A percentile compares a stretch with the other conserved stretches of the same genome.
phyloP scores from a whole-genome alignment of 2,888 invertebrate genomes.

The Drosophila tanythrix region DNA sequence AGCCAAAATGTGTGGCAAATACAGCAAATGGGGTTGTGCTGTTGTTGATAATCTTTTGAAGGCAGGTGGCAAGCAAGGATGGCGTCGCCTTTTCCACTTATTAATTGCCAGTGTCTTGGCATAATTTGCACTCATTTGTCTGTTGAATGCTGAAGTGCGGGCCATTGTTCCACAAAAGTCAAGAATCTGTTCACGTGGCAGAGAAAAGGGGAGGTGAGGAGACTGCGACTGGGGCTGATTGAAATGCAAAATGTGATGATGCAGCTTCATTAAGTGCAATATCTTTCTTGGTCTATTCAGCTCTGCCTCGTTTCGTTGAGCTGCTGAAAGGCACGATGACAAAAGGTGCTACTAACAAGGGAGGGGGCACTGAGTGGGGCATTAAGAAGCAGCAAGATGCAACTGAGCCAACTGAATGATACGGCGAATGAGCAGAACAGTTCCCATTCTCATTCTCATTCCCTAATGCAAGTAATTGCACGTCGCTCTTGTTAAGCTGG shows the following conservation, averaged over 20 bases:
- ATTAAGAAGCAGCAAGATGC: constrained; percentile 2
- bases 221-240: background rate
- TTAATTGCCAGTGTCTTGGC: constrained; percentile 81
- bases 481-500: constrained; percentile 75
- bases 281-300: constrained; percentile 50
- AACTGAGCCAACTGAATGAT: constrained; percentile 50
- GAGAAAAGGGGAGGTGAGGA: background rate
- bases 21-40: constrained; percentile 29
- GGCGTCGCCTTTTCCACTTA: constrained; percentile 67
- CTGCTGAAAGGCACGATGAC: constrained; percentile 75
- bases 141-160: constrained; percentile 73
- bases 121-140: constrained; percentile 80
- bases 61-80: constrained; percentile 49
- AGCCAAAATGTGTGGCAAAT: constrained; percentile 50
- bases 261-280: constrained; percentile 80
- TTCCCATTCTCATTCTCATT: constrained; percentile 47
- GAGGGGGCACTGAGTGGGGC: constrained; percentile 2
- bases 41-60: constrained; percentile 37
- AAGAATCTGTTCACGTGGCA: constrained; percentile 70
- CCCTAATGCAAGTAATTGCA: constrained; percentile 78
- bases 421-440: constrained; percentile 51
- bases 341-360: constrained; percentile 60
- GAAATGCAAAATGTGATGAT: constrained; percentile 80
- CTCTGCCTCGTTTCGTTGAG: constrained; percentile 50
- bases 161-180: constrained; percentile 66